A percentile compares a stretch with the other conserved stretches of the same genome.
These are phyloP conservation scores for Dysmachus trigonus DNA, from an alignment of 2,888 invertebrate genomes.

Conservation along the genomic window DNA sequence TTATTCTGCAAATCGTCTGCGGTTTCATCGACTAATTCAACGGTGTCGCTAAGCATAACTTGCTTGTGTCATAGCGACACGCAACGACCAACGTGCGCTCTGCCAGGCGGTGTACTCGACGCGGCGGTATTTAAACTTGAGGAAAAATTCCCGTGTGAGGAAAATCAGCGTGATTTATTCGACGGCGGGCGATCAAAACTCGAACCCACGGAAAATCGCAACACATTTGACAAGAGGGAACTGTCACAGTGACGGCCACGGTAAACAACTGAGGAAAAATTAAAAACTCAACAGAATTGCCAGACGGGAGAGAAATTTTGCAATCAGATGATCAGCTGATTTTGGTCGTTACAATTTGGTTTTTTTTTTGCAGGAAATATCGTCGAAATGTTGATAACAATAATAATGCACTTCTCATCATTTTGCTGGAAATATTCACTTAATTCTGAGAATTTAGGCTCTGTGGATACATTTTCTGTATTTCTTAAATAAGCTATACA, in stretches of 20 bases:
- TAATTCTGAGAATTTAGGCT: too few relatives aligned
- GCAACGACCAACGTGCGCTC: neutral
- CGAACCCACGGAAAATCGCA: neutral
- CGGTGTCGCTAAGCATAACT: conserved; percentile 33
- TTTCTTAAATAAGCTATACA: too few relatives aligned
- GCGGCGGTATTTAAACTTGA: neutral
- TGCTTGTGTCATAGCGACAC: conserved; percentile 27
- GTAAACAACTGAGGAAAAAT: neutral
- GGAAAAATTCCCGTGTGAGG: neutral
- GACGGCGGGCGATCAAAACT: neutral
- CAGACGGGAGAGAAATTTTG: neutral
- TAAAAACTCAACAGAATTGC: neutral
- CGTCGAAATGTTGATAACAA: too few relatives aligned
- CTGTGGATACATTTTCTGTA: too few relatives aligned
- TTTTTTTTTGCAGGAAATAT: too few relatives aligned
- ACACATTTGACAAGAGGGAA: neutral
- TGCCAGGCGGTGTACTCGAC: neutral
- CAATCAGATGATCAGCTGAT: neutral
- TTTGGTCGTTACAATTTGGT: too few relatives aligned
- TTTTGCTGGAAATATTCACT: too few relatives aligned
- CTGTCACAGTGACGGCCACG: neutral
- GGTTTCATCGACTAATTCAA: neutral
- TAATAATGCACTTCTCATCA: too few relatives aligned
- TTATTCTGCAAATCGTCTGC: conserved; percentile 17
- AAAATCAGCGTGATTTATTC: neutral